Percentiles rank a stretch among this genome's conserved stretches.
Evolutionary conservation across 2,113 vertebrate genomes (phyloP).

Genomic region (Phylloscopus whistleri): DNA sequence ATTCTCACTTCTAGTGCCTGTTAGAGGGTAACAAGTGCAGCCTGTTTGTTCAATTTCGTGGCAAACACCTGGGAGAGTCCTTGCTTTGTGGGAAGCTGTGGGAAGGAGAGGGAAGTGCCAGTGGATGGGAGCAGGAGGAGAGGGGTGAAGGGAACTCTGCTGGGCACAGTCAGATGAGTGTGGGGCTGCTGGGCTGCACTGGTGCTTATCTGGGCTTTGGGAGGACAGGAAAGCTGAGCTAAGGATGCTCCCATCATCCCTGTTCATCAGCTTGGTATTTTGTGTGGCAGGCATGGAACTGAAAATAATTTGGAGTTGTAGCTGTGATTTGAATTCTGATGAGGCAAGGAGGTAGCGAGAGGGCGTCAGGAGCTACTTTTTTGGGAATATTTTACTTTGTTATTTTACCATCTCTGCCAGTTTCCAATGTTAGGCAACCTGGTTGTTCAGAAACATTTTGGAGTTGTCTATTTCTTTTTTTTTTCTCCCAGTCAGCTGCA

Average conservation of each 20-base stretch:
- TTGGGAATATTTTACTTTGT: background rate
- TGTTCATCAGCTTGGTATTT: background rate
- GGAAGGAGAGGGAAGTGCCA: background rate
- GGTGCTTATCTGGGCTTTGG: background rate
- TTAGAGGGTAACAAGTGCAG: background rate
- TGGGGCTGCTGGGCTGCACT: rapidly evolving
- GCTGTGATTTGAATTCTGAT: background rate
- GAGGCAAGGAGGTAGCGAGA: background rate
- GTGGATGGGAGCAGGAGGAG: background rate
- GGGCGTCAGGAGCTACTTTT: background rate
- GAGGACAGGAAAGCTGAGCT: rapidly evolving
- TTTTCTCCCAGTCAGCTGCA: background rate
- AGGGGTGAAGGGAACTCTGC: rapidly evolving
- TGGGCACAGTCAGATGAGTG: background rate
- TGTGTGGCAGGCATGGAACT: background rate
- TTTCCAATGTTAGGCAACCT: background rate
- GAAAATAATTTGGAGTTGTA: background rate
- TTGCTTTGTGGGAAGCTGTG: background rate
- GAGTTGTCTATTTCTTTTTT: background rate
- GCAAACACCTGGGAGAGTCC: background rate
- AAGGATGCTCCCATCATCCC: background rate
- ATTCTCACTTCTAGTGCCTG: background rate
- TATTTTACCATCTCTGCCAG: background rate
- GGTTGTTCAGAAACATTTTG: background rate
- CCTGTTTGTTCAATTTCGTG: background rate